Conservation (phyloP, 2,888 invertebrate species). For the Herminia tarsipennalis region DNA sequence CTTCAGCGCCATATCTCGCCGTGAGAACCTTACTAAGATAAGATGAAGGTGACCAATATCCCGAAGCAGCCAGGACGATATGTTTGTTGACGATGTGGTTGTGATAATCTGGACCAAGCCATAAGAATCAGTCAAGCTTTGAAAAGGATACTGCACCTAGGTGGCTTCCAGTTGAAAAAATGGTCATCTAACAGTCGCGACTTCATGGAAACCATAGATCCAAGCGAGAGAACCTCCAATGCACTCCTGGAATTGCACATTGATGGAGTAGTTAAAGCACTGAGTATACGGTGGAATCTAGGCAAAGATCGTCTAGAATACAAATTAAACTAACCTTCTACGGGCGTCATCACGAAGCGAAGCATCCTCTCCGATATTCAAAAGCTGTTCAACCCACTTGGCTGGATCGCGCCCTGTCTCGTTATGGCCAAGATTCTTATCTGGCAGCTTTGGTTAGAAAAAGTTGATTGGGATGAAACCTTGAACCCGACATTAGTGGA, state of each 20-base stretch:
- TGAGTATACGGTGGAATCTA: slow-evolving; percentile 7
- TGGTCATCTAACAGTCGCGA: slow-evolving; percentile 8
- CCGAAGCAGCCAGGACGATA: background rate
- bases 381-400: slow-evolving; percentile 25
- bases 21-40: background rate
- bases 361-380: slow-evolving; percentile 25
- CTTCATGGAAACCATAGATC: slow-evolving; percentile 3
- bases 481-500: slow-evolving; percentile 7
- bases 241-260: slow-evolving; percentile 1
- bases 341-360: slow-evolving; percentile 27
- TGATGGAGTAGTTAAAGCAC: slow-evolving; percentile 5
- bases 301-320: slow-evolving; percentile 12
- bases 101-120: background rate
- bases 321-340: slow-evolving; percentile 7
- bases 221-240: background rate
- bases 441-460: slow-evolving; percentile 25
- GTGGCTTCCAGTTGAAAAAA: slow-evolving; percentile 6
- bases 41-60: background rate
- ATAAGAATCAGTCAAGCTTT: background rate
- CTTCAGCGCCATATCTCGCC: background rate
- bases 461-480: slow-evolving; percentile 25
- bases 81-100: slow-evolving; percentile 1
- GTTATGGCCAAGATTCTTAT: slow-evolving; percentile 28
- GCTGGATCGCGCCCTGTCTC: slow-evolving; percentile 37
- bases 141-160: background rate